Evolutionary conservation across 2,888 invertebrate genomes (phyloP).

Genomic region (Perithous albicinctus): DNA sequence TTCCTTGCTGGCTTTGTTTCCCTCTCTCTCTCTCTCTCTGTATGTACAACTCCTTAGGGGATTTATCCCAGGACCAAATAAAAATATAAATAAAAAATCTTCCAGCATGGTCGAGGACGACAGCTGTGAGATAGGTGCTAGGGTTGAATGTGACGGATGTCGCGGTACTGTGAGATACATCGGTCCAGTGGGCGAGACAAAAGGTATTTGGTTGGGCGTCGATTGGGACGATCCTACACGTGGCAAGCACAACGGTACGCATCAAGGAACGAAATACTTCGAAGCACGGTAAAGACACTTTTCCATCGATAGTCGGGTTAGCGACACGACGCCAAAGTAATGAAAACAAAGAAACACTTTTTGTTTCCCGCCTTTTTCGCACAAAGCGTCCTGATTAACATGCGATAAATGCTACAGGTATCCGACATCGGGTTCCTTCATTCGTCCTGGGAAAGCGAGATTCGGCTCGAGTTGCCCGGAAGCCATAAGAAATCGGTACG

Average conservation of each 20-base stretch:
- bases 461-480: constrained; percentile 90
- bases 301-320: no score
- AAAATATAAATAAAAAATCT: no score
- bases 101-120: constrained; percentile 81
- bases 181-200: constrained; percentile 85
- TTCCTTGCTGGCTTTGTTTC: no score
- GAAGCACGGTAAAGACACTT: constrained; percentile 86
- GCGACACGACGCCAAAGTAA: no score
- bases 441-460: constrained; percentile 92
- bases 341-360: no score
- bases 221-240: constrained; percentile 97
- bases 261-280: constrained; percentile 94
- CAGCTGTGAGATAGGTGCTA: constrained; percentile 83
- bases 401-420: constrained; percentile 84
- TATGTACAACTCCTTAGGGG: no score
- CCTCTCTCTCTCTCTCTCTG: no score
- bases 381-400: neutral
- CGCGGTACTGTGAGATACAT: constrained; percentile 86
- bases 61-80: no score
- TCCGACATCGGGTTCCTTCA: constrained; percentile 95
- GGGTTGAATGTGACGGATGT: constrained; percentile 85
- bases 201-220: constrained; percentile 93
- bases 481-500: constrained; percentile 91
- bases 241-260: constrained; percentile 96
- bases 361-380: no score